Conservation (phyloP, 2,113 vertebrate species). For the Pelusios castaneus region DNA sequence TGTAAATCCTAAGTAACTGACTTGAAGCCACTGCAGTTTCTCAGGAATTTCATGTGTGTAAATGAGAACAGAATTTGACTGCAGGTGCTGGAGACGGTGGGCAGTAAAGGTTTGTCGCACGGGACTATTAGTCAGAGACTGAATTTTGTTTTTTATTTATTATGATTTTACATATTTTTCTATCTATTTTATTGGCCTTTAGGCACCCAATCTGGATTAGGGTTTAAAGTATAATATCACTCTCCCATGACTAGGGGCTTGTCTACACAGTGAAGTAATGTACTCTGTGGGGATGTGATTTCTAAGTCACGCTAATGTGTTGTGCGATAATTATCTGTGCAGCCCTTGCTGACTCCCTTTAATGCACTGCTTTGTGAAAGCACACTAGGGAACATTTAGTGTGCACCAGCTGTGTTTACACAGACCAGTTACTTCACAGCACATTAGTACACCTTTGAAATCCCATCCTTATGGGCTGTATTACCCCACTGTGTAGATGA, state of each 20-base stretch:
- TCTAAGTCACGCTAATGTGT: neutral
- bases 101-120: fast-evolving
- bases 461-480: neutral
- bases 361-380: neutral
- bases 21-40: neutral
- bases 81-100: neutral
- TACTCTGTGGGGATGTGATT: neutral
- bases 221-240: neutral
- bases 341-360: neutral
- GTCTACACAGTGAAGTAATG: neutral
- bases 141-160: neutral
- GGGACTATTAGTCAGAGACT: neutral
- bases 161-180: no score
- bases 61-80: neutral
- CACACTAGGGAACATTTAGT: neutral
- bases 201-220: neutral
- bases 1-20: neutral
- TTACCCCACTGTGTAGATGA: neutral
- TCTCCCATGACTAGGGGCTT: neutral
- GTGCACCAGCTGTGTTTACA: neutral
- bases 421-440: neutral
- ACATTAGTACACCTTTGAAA: neutral
- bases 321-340: neutral
- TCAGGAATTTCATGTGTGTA: neutral
- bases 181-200: neutral